Percentiles rank a stretch among this genome's conserved stretches.
Conservation (phyloP, 1,140 invertebrate species). For the Caerostris darwini region DNA sequence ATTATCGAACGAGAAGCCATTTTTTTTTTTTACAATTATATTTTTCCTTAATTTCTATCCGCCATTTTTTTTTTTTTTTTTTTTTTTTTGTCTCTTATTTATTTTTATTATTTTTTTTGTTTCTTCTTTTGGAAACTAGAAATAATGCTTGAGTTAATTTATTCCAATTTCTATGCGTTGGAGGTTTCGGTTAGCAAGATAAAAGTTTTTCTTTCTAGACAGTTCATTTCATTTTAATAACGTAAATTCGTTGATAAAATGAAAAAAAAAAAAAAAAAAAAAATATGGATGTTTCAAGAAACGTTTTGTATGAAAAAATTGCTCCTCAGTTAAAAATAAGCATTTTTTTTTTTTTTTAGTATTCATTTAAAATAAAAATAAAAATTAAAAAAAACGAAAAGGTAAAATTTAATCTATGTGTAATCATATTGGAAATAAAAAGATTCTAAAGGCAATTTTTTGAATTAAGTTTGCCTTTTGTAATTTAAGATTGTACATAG, state of each 20-base stretch:
- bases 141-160: conserved; percentile 64
- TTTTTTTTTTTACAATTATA: conserved; percentile 19
- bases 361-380: neutral
- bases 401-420: too few relatives aligned
- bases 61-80: neutral
- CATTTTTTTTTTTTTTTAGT: neutral
- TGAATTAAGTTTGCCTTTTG: too few relatives aligned
- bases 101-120: neutral
- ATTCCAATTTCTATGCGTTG: conserved; percentile 50
- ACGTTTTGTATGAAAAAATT: neutral
- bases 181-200: conserved; percentile 21
- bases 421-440: too few relatives aligned
- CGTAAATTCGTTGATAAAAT: neutral
- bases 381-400: neutral
- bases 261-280: neutral
- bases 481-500: too few relatives aligned
- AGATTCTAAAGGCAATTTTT: too few relatives aligned
- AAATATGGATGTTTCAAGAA: neutral
- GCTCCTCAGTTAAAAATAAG: neutral
- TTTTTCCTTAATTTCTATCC: neutral
- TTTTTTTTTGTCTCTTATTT: conserved; percentile 2
- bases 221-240: conserved; percentile 26
- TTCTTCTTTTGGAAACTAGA: neutral
- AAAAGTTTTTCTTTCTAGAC: neutral
- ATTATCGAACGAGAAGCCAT: conserved; percentile 52